A percentile compares a stretch with the other conserved stretches of the same genome.
Evolutionary conservation across 2,113 vertebrate genomes (phyloP).

Genomic region (Vulpes vulpes): DNA sequence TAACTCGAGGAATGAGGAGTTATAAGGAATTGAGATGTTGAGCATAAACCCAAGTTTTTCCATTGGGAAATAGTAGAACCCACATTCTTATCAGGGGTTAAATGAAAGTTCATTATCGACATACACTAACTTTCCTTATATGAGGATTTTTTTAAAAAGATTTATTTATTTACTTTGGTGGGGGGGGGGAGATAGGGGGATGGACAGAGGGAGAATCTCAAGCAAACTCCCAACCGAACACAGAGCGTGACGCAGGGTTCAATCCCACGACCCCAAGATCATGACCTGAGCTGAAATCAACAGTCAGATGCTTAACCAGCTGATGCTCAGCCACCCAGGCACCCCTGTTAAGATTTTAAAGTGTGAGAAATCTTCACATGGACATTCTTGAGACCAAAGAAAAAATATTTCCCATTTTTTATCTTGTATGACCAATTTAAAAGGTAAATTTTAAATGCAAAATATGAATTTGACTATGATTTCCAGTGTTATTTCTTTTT

Average conservation of each 20-base stretch:
- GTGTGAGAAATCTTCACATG: background rate
- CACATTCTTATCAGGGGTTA: background rate
- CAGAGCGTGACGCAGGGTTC: background rate
- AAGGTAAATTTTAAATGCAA: background rate
- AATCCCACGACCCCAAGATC: background rate
- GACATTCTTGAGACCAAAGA: background rate
- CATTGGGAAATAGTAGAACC: background rate
- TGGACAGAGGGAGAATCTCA: background rate
- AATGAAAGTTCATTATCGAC: background rate
- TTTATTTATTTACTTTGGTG: background rate
- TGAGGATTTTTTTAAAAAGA: background rate
- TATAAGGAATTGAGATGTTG: background rate
- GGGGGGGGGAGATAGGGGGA: background rate
- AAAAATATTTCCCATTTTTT: background rate
- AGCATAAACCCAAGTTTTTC: background rate
- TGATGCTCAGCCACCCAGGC: background rate
- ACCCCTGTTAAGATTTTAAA: background rate
- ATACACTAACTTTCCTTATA: background rate
- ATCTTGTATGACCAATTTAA: background rate
- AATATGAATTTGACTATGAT: background rate
- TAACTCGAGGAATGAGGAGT: background rate
- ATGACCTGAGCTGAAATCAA: background rate
- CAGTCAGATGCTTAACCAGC: background rate
- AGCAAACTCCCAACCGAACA: background rate
- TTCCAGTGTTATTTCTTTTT: background rate